Conservation (phyloP, 2,113 vertebrate species). For the Natator depressus region DNA sequence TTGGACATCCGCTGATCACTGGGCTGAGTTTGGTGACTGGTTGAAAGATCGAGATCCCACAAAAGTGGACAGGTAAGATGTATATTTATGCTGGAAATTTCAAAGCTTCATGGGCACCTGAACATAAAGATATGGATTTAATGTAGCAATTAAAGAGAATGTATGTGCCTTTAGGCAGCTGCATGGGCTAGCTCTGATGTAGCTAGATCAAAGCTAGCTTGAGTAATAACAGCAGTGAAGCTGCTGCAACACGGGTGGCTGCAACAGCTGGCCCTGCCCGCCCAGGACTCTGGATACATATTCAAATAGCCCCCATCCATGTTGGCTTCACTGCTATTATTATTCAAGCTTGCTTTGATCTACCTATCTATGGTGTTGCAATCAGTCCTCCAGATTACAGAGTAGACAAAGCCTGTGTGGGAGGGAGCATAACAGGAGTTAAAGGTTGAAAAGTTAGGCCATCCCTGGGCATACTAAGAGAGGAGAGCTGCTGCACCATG, state of each 20-base stretch:
- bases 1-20: constrained; percentile 84
- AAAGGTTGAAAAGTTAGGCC: neutral
- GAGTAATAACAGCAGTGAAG: neutral
- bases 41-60: constrained; percentile 82
- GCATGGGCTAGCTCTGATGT: neutral
- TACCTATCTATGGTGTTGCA: neutral
- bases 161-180: neutral
- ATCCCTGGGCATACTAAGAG: neutral
- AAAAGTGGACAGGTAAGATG: constrained; percentile 86
- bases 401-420: neutral
- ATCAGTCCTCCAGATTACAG: neutral
- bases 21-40: constrained; percentile 87
- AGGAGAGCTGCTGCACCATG: neutral
- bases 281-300: neutral
- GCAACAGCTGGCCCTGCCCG: neutral
- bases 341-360: neutral
- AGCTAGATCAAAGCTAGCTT: neutral
- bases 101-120: neutral
- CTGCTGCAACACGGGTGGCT: neutral
- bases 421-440: neutral
- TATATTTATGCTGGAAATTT: neutral
- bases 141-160: neutral
- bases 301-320: neutral
- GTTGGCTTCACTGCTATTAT: neutral
- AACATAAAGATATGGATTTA: neutral